These are phyloP conservation scores for Toxotes lorentzi DNA, from an alignment of 2,797 vertebrate species.

Conservation along the genomic window DNA sequence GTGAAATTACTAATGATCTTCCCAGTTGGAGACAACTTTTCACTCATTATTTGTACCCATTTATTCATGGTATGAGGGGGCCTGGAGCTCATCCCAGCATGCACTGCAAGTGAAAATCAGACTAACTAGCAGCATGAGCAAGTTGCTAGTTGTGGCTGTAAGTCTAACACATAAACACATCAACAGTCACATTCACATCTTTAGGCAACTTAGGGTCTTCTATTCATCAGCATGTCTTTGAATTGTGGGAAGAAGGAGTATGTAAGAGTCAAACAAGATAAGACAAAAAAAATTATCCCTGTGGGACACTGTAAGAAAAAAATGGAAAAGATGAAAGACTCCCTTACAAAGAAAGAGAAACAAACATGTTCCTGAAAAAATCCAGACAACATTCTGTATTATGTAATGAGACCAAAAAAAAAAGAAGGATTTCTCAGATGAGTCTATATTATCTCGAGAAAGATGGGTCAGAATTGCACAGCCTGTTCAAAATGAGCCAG, in stretches of 20 bases:
- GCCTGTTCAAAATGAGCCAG: not conserved
- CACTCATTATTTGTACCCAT: not conserved
- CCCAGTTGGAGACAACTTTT: not conserved
- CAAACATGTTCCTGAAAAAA: not conserved
- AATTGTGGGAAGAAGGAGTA: too few relatives aligned
- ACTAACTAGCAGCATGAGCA: not conserved
- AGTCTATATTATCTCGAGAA: not conserved
- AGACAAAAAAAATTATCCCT: not conserved
- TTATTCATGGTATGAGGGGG: not conserved
- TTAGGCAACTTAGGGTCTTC: not conserved
- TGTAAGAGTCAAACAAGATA: not conserved
- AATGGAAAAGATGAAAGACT: not conserved
- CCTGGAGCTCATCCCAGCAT: slow-evolving; percentile 2
- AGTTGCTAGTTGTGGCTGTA: not conserved
- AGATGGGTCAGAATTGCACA: not conserved
- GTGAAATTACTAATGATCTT: slow-evolving; percentile 16
- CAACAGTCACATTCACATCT: not conserved
- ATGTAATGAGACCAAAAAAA: not conserved
- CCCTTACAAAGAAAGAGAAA: not conserved
- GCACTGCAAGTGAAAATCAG: not conserved
- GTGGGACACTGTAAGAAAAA: not conserved
- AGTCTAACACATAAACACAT: not conserved
- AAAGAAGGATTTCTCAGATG: not conserved
- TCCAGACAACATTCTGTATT: not conserved
- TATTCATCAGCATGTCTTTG: not conserved